Percentiles rank a stretch among this genome's conserved stretches.
These are phyloP conservation scores for Grammomys dolichurus DNA, from an alignment of 2,113 vertebrate species.

Conservation along the genomic window DNA sequence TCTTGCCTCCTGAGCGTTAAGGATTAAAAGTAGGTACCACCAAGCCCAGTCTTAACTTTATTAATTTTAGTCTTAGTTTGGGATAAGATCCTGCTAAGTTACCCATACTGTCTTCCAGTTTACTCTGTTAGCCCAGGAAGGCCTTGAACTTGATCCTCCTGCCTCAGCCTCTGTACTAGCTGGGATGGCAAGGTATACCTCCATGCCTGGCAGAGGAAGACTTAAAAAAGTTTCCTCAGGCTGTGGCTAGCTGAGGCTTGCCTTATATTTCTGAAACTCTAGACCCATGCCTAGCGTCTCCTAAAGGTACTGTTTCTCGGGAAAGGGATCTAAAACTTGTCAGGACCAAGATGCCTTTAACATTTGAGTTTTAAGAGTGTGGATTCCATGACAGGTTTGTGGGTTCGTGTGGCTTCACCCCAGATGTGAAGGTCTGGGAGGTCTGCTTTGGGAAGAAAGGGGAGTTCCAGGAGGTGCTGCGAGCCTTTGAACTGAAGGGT, in stretches of 20 bases:
- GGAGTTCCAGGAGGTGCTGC: constrained; percentile 93
- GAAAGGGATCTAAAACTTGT: background rate
- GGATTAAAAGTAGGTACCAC: background rate
- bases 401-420: constrained; percentile 96
- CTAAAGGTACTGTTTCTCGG: background rate
- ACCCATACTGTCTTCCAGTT: background rate
- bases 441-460: constrained; percentile 94
- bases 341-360: background rate
- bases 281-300: background rate
- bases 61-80: background rate
- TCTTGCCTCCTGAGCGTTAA: background rate
- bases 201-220: background rate
- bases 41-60: background rate
- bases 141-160: background rate
- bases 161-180: background rate
- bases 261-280: background rate
- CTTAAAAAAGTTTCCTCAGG: background rate
- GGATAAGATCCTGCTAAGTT: background rate
- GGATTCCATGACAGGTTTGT: constrained; percentile 91
- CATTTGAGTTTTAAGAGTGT: background rate
- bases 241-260: background rate
- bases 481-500: constrained; percentile 97
- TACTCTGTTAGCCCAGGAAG: background rate
- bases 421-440: constrained; percentile 98
- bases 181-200: background rate